Evolutionary conservation across 2,888 invertebrate species (phyloP), one percentile per base, ranked within the genome.

Genomic region (Tanaodytes sp.): DNA sequence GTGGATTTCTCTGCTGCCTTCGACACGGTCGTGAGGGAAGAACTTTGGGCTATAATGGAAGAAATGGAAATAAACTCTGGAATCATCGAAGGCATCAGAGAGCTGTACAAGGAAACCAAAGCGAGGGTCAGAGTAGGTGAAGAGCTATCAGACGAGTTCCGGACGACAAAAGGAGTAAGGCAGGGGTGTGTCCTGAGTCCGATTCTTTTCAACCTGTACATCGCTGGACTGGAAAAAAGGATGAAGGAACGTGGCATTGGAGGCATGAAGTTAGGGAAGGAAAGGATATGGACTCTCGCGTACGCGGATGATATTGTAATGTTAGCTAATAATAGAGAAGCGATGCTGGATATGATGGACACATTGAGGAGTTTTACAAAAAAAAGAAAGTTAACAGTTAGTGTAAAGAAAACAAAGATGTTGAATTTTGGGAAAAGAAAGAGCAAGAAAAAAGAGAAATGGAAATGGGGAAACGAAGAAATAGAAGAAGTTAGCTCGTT

Each of bases 11-110:
- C 27, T 5, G 27, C 27, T 5, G 27, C 27, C 9, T 27, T 27
- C 27, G 27, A 27, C 1, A 69, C 49, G 36, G 16, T 70, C 20
- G 70, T 49, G 39, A 33, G 57, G 2, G n/a, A 73, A 2, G 69
- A 27, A 8, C 9, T 62, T n/a, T n/a, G n/a, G n/a, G n/a, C n/a
- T n/a, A n/a, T n/a, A 4, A 72, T 67, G 39, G 67, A 31, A n/a
- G 55, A 40, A 30, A 14, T 11, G 15, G 45, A 16, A 45, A 45
- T 45, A 27, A 27, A 27, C 9, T 8, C 5, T 8, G 27, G 27
- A 9, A 27, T 27, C 5, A 27, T n/a, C n/a, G n/a, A n/a, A n/a
- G n/a, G n/a, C n/a, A n/a, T n/a, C n/a, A n/a, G n/a, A n/a, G n/a
- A n/a, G n/a, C n/a, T n/a, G n/a, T n/a, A n/a, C n/a, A n/a, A n/a